Evolutionary conservation across 2,888 invertebrate species (phyloP).

Genomic region (Epinotia brunnichana): DNA sequence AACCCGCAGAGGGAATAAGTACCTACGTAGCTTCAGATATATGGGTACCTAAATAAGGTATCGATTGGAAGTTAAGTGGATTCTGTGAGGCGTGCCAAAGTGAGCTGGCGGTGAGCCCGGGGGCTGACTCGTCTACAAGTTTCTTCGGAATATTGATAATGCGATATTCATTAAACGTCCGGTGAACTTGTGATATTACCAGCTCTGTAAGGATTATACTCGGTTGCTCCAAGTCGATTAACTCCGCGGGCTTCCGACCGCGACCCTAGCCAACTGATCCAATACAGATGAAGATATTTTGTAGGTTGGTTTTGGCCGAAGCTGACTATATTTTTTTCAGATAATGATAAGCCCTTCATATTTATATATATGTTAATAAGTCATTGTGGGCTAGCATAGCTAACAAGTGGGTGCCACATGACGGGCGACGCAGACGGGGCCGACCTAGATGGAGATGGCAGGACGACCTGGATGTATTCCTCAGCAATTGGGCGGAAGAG

Average conservation of each 20-base stretch:
- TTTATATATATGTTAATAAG: too few relatives aligned
- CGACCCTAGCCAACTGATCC: conserved; percentile 1
- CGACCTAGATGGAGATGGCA: too few relatives aligned
- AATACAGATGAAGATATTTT: conserved; percentile 21
- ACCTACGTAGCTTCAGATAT: neutral
- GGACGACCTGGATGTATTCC: too few relatives aligned
- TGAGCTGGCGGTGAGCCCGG: conserved; percentile 62
- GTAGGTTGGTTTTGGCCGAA: neutral
- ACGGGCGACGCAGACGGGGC: too few relatives aligned
- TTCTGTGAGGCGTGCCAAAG: conserved; percentile 59
- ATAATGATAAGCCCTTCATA: too few relatives aligned
- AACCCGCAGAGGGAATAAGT: neutral
- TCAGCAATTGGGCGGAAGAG: too few relatives aligned
- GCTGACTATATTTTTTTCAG: too few relatives aligned
- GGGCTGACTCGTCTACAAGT: conserved; percentile 54
- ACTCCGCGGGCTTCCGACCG: conserved; percentile 31
- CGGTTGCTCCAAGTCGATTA: conserved; percentile 59
- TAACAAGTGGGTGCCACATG: too few relatives aligned
- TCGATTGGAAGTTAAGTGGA: conserved; percentile 67
- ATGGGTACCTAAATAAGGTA: conserved; percentile 47
- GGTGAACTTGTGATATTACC: conserved; percentile 65
- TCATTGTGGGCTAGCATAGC: too few relatives aligned
- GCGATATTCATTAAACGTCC: conserved; percentile 64
- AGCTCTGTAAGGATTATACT: conserved; percentile 72
- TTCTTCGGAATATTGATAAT: conserved; percentile 71